Evolutionary conservation across 2,797 vertebrate species (phyloP), one percentile per base, ranked within the genome.

Genomic region (Trachurus trachurus): DNA sequence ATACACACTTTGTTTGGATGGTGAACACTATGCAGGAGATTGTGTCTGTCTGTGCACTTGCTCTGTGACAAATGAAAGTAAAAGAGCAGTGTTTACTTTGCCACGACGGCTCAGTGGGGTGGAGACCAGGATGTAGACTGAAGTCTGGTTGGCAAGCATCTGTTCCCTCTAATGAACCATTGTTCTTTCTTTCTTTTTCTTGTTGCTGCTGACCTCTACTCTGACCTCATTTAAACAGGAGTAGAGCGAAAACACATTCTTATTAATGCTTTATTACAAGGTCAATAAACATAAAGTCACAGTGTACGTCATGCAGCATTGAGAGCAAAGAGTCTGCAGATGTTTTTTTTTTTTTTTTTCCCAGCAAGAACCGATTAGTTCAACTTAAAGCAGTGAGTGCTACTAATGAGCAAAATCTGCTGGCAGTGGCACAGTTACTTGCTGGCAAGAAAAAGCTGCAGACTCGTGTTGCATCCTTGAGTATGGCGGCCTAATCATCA

Each of bases 41-140:
- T 29, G 5, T 40, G 4, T 47, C 29, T 26, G 26, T 26, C 29
- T 26, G 26, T 26, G 26, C 26, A 29, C 11, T 39, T 60, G n/a
- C 58, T 15, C 40, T 58, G 29, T 71, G 17, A 17, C 34, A 54
- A 68, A 13, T 45, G 3, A 26, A 84, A 76, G 21, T 62, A 54
- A 50, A 47, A 69, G 9, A 15, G 4, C 22, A 5, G 12, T 56
- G 44, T 77, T 45, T 37, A 2, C 7, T 7, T n/a, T 44, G 39
- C n/a, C 1, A 11, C 12, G 21, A 31, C 17, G 12, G 29, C 19
- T 57, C 44, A n/a, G 19, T 4, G 6, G 58, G 47, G 31, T 60
- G 54, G 59, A 61, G 50, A 68, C 29, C 13, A 13, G 4, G 47
- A 39, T 19, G 29, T 12, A 17, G 22, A 10, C 16, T 49, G 37